These are phyloP conservation scores for Phocoena sinus DNA, from an alignment of 2,113 vertebrate species.

Conservation along the genomic window DNA sequence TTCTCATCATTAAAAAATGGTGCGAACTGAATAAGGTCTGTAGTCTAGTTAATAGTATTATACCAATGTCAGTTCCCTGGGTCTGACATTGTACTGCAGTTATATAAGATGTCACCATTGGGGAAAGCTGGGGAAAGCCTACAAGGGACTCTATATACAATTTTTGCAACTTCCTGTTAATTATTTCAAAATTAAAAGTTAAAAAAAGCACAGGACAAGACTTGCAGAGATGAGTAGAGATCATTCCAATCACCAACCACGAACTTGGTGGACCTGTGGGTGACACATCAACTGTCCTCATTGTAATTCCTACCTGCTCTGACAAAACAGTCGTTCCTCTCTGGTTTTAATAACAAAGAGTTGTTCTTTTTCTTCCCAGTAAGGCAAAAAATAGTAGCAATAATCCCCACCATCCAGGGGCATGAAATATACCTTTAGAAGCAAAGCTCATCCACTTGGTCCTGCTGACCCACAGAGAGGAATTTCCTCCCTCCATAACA, in stretches of 20 bases:
- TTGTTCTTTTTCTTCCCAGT: not conserved
- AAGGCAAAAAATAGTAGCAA: not conserved
- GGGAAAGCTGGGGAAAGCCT: not conserved
- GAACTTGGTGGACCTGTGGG: not conserved
- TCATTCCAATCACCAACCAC: not conserved
- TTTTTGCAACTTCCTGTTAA: not conserved
- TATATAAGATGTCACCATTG: not conserved
- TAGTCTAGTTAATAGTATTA: not conserved
- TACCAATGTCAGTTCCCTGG: not conserved
- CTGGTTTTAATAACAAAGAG: not conserved
- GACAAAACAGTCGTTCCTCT: not conserved
- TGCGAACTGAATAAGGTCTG: not conserved
- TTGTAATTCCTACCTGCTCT: not conserved
- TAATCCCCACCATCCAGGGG: not conserved
- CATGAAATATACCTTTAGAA: not conserved
- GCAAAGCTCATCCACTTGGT: not conserved
- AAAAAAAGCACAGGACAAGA: not conserved
- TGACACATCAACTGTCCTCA: not conserved
- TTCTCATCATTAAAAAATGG: not conserved
- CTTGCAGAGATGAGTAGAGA: not conserved
- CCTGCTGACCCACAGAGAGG: not conserved
- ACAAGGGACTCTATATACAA: not conserved
- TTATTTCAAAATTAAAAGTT: slow-evolving; percentile 13
- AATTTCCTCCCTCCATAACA: too few species aligned
- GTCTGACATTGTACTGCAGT: not conserved